phyloP scores from a whole-genome alignment of 2,888 invertebrate genomes.

The Dicyrtoma fusca region DNA sequence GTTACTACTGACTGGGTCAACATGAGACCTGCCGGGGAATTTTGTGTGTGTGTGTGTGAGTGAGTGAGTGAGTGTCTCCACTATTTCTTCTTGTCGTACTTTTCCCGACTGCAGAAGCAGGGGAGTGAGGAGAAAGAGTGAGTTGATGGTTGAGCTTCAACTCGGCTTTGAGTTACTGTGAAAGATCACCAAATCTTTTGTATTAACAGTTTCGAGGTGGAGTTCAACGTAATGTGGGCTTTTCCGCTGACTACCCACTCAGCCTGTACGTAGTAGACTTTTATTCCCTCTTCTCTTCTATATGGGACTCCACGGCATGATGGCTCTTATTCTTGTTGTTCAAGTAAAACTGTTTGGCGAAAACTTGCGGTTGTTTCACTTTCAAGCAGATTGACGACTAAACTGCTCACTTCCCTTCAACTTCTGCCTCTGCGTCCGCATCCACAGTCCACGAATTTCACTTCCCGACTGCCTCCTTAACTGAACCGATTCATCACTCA shows the following conservation, averaged over 20 bases:
- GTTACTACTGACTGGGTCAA: no score
- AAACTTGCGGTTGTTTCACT: conserved; percentile 27
- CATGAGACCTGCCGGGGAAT: no score
- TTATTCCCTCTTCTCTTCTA: not conserved
- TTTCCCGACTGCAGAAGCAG: not conserved
- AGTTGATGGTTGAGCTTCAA: not conserved
- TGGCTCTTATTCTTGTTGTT: no score
- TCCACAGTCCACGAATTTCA: conserved; percentile 30
- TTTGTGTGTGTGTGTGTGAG: not conserved
- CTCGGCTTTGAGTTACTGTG: conserved; percentile 2
- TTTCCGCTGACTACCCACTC: conserved; percentile 2
- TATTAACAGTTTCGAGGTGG: conserved; percentile 13
- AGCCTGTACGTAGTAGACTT: not conserved
- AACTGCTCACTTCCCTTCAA: conserved; percentile 2
- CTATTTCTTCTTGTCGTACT: no score
- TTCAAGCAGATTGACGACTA: conserved; percentile 27
- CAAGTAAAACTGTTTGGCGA: conserved; percentile 2
- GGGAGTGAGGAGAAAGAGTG: not conserved
- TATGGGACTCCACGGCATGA: no score
- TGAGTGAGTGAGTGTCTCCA: not conserved
- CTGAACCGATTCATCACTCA: conserved; percentile 32
- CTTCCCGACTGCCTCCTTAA: conserved; percentile 14
- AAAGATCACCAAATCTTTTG: conserved; percentile 14
- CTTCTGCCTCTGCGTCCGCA: not conserved
- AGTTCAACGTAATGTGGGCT: conserved; percentile 3